Conservation (phyloP, 1,140 invertebrate species). For the Dolichoris vasculosae region DNA sequence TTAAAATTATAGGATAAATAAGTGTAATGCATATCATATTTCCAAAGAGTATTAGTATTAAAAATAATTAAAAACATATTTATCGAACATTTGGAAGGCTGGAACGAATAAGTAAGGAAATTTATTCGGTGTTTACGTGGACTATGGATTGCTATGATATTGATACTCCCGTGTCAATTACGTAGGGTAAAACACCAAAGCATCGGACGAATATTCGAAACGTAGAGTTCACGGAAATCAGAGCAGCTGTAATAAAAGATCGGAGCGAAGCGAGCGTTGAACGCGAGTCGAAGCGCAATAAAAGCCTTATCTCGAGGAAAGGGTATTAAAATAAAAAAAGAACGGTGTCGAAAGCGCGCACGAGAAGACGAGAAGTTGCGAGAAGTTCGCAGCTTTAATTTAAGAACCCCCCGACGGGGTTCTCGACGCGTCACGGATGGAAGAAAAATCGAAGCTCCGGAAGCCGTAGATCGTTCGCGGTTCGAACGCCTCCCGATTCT, state of each 20-base stretch:
- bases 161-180: too few relatives aligned
- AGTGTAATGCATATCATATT: too few relatives aligned
- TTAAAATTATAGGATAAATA: too few relatives aligned
- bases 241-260: not conserved
- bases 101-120: too few relatives aligned
- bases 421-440: not conserved
- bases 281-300: not conserved
- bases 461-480: constrained; percentile 8
- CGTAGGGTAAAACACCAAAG: too few relatives aligned
- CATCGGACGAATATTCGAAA: not conserved
- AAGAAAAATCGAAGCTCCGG: not conserved
- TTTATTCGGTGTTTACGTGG: too few relatives aligned
- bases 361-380: too few relatives aligned
- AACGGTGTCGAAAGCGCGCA: not conserved
- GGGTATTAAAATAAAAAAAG: not conserved
- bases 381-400: not conserved
- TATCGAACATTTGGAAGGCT: too few relatives aligned
- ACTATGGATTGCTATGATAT: too few relatives aligned
- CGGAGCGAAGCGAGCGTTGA: not conserved
- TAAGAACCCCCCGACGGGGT: too few relatives aligned
- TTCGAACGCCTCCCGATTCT: not conserved
- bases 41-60: too few relatives aligned
- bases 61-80: too few relatives aligned
- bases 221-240: not conserved
- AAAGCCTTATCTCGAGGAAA: not conserved